These are phyloP conservation scores for Maniola jurtina DNA, from an alignment of 1,140 invertebrate species.

Conservation along the genomic window DNA sequence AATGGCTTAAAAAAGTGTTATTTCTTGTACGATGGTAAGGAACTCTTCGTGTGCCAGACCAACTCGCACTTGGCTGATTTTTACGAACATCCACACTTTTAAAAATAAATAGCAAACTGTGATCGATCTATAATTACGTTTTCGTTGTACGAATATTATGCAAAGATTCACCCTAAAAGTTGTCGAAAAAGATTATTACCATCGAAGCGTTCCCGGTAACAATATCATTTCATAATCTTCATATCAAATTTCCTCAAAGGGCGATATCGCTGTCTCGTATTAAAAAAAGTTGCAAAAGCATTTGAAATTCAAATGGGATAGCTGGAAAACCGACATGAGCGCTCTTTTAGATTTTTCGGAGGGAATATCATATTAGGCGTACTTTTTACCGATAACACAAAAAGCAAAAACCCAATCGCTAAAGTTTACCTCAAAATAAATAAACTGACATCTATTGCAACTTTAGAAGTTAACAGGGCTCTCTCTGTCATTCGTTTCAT, in stretches of 20 bases:
- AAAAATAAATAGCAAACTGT: no score
- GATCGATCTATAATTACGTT: no score
- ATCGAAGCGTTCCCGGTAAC: neutral
- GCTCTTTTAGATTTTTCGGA: slow-evolving; percentile 1
- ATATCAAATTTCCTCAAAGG: slow-evolving; percentile 9
- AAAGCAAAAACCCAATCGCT: neutral
- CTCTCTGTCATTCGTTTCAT: no score
- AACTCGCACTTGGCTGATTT: no score
- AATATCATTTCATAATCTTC: slow-evolving; percentile 10
- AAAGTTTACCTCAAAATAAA: no score
- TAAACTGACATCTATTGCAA: no score
- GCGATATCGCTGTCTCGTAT: slow-evolving; percentile 5
- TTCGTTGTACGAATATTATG: neutral
- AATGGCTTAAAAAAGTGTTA: no score
- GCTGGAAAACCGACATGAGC: slow-evolving; percentile 7
- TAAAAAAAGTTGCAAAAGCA: slow-evolving; percentile 11
- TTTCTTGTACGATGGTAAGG: no score
- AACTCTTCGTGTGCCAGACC: no score
- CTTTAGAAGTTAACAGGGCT: no score
- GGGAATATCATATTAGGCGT: slow-evolving; percentile 4
- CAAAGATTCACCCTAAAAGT: neutral
- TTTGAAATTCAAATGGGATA: slow-evolving; percentile 16
- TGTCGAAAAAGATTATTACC: slow-evolving; percentile 1
- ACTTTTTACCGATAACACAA: slow-evolving; percentile 1
- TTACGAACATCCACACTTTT: no score